phyloP scores from a whole-genome alignment of 1,140 invertebrate genomes.

The Drosophila ironensis region DNA sequence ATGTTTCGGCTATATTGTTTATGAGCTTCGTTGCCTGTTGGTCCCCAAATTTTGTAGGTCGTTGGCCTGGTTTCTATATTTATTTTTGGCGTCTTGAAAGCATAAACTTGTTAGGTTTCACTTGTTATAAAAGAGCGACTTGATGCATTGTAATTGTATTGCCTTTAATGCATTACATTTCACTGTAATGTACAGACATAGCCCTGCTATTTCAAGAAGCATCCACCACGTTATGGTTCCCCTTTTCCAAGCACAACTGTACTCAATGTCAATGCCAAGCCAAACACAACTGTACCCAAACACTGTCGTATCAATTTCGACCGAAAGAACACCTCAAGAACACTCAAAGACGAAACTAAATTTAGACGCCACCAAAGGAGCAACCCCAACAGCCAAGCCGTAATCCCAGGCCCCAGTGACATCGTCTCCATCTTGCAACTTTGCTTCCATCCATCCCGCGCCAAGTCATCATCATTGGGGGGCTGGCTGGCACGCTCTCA shows the following conservation, averaged over 20 bases:
- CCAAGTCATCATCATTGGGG: constrained; percentile 32
- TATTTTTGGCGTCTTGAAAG: constrained; percentile 5
- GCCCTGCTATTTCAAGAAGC: too few relatives aligned
- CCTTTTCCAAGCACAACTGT: constrained; percentile 19
- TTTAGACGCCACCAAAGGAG: constrained; percentile 26
- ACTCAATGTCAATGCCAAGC: background rate
- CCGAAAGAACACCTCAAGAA: constrained; percentile 42
- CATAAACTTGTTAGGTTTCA: too few relatives aligned
- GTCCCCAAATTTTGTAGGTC: constrained; percentile 51
- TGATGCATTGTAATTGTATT: too few relatives aligned
- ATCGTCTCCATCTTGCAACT: constrained; percentile 35
- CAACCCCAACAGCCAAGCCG: constrained; percentile 33
- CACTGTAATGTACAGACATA: too few relatives aligned
- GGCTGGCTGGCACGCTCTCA: constrained; percentile 34
- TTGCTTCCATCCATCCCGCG: constrained; percentile 5
- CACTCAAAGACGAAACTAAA: constrained; percentile 21
- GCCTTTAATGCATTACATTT: too few relatives aligned
- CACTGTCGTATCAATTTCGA: constrained; percentile 38
- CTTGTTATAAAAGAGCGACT: too few relatives aligned
- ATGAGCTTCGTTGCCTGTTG: background rate
- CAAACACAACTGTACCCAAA: constrained; percentile 20
- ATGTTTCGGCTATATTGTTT: constrained; percentile 14
- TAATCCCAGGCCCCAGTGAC: constrained; percentile 47
- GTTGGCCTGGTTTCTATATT: constrained; percentile 33
- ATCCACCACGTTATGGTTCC: too few relatives aligned